Evolutionary conservation across 2,888 invertebrate genomes (phyloP), one percentile per base, ranked within the genome.

Genomic region (Cerastis leucographa): DNA sequence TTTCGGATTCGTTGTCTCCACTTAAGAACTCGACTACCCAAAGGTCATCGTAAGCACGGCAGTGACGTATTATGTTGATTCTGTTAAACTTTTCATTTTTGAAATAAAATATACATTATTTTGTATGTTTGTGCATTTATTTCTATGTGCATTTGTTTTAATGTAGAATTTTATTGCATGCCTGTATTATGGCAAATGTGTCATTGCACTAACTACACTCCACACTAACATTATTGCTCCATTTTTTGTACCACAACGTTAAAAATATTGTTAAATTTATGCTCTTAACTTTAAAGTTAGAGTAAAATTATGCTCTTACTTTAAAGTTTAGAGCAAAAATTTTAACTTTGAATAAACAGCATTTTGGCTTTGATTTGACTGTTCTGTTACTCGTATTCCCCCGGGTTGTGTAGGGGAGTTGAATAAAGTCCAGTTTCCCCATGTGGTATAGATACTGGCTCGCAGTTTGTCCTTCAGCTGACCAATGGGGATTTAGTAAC

Each of bases 401-500:
- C 19, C 4, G 46, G n/a, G 35, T 7, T 25, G 9, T 2, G 7
- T 44, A 9, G 19, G 35, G 61, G 35, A 74, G 17, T 0, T 51
- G 0, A 44, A 44, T 29, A 8, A 35, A 14, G 14, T 19, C 56
- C 22, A 44, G 22, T 7, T 11, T 25, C 22, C 54, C 61, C 42
- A 25, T 42, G 46, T 54, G 44, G 44, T 14, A 22, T n/a, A 54
- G n/a, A 49, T 17, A 56, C 17, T 14, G 54, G 11, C 29, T 5
- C 12, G n/a, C 12, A 6, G 1, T 42, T 19, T 17, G 68, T 66
- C 51, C 62, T 80, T 51, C 19, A 82, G 5, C n/a, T 83, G 84
- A 80, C 83, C 80, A 64, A 78, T 83, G 2, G 67, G 78, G 67
- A 59, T 78, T 78, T 49, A 54, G 17, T 49, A 68, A 29, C 9